These are phyloP conservation scores for Mus spicilegus DNA, from an alignment of 2,113 vertebrate genomes.

Conservation along the genomic window DNA sequence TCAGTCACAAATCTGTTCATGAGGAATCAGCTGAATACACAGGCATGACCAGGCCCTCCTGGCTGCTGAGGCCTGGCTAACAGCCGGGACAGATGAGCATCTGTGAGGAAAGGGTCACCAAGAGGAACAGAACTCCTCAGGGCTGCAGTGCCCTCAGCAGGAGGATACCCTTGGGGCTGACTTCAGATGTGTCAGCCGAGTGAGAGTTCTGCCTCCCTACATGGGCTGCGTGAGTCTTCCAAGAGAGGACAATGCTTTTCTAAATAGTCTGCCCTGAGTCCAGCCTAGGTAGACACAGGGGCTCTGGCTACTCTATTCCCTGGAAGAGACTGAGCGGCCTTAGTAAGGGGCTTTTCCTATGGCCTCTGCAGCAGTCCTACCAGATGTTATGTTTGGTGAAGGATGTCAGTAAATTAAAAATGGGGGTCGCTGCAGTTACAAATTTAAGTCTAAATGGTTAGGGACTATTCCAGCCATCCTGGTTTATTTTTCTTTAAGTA, in stretches of 20 bases:
- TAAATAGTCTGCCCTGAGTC: background rate
- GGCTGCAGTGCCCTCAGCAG: background rate
- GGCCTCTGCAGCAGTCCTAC: background rate
- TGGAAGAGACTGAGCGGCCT: background rate
- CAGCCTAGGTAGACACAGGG: background rate
- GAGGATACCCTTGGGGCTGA: background rate
- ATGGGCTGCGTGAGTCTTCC: background rate
- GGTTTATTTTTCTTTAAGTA: background rate
- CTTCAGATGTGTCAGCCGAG: background rate
- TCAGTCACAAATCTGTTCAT: background rate
- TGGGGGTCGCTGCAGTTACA: background rate
- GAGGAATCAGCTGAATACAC: background rate
- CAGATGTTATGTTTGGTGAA: background rate
- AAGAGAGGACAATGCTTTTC: background rate
- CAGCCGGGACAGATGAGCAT: background rate
- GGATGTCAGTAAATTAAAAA: background rate
- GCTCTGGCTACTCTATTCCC: background rate
- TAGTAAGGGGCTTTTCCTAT: background rate
- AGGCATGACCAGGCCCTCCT: background rate
- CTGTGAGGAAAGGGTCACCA: background rate
- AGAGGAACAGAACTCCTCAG: background rate
- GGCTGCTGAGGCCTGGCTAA: background rate
- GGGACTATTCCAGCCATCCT: background rate
- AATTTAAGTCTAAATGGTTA: constrained; percentile 41
- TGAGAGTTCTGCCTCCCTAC: background rate